Percentiles rank a stretch among this genome's conserved stretches.
These are phyloP conservation scores for Myiotriccus ornatus DNA, from an alignment of 2,797 vertebrate genomes.

Conservation along the genomic window DNA sequence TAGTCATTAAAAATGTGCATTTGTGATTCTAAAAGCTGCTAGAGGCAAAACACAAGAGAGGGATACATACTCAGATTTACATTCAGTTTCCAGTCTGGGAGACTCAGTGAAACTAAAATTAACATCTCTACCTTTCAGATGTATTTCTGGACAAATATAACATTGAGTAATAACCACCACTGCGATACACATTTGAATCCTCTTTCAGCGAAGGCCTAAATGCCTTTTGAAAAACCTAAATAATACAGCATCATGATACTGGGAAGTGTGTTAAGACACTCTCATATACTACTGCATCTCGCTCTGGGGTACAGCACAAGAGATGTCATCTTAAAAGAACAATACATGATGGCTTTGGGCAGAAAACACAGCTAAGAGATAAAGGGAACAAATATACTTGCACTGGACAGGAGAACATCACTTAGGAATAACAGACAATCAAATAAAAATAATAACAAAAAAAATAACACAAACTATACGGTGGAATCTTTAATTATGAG, in stretches of 20 bases:
- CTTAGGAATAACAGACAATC: neutral
- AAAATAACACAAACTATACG: neutral
- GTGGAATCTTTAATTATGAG: neutral
- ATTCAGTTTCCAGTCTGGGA: conserved; percentile 11
- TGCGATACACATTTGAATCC: neutral
- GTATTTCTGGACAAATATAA: conserved; percentile 30
- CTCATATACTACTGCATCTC: neutral
- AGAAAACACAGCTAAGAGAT: neutral
- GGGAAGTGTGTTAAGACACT: conserved; percentile 5
- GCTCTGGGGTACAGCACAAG: neutral
- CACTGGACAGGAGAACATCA: neutral
- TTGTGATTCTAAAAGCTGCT: conserved; percentile 67
- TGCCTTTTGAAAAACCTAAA: conserved; percentile 37
- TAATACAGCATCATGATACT: conserved; percentile 20
- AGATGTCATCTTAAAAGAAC: neutral
- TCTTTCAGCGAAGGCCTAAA: conserved; percentile 23
- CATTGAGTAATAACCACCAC: neutral
- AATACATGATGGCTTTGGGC: neutral
- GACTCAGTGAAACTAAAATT: conserved; percentile 45
- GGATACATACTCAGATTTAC: conserved; percentile 25
- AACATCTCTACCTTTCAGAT: conserved; percentile 27
- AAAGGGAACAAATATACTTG: neutral
- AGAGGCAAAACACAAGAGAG: conserved; percentile 57
- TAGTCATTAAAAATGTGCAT: conserved; percentile 72
- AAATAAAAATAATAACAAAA: neutral